phyloP scores from a whole-genome alignment of 2,113 vertebrate species.

The Euleptes europaea region DNA sequence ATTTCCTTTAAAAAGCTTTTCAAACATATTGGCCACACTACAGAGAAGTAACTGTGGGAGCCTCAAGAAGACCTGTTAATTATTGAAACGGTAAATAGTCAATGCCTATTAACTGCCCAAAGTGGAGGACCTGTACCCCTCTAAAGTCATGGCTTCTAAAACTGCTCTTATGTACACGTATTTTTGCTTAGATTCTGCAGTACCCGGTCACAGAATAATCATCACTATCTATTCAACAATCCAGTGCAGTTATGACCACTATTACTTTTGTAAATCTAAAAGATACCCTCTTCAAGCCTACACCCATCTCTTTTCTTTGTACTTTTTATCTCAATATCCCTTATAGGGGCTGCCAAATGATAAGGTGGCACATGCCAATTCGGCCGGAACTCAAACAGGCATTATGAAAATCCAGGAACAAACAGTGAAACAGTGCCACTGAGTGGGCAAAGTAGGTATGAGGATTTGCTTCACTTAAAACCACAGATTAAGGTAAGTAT shows the following conservation, averaged over 20 bases:
- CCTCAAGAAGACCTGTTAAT: not conserved
- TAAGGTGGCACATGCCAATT: not conserved
- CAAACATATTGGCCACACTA: not conserved
- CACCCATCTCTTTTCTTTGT: not conserved
- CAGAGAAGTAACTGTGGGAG: not conserved
- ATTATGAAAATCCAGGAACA: not conserved
- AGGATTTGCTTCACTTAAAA: constrained; percentile 11
- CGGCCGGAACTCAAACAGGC: not conserved
- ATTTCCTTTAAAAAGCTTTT: not conserved
- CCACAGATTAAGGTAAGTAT: not conserved
- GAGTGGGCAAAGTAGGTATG: constrained; percentile 44
- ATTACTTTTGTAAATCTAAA: not conserved
- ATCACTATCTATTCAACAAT: not conserved
- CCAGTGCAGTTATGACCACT: not conserved
- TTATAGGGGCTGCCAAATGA: not conserved
- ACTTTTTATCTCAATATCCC: not conserved
- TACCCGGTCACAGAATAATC: not conserved
- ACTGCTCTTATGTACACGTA: not conserved
- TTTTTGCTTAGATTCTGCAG: not conserved
- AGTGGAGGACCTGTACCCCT: not conserved
- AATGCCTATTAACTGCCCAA: not conserved
- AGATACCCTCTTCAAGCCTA: not conserved
- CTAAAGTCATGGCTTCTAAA: not conserved
- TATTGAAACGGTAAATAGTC: not conserved
- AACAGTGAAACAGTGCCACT: constrained; percentile 62